Evolutionary conservation across 2,797 vertebrate genomes (phyloP), one percentile per base, ranked within the genome.

Genomic region (Chrysocyon brachyurus): DNA sequence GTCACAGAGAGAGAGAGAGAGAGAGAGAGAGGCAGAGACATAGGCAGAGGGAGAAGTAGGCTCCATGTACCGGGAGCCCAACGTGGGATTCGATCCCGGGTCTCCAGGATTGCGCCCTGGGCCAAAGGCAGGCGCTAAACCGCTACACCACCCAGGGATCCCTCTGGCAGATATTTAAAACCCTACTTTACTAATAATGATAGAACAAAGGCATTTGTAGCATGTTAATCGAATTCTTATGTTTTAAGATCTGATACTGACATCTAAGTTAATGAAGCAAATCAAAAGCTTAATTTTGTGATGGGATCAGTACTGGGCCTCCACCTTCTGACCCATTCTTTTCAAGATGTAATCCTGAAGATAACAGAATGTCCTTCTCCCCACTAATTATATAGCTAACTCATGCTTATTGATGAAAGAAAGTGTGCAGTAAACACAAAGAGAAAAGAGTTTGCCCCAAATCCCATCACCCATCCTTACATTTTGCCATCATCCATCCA

Each of bases 141-240:
- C 1, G 1, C 40, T 46, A 6, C 6, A 0, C 40, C 40, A 46
- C 40, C 40, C 40, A 46, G 40, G 40, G 40, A 7, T 46, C 40
- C 40, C 40, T 70, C 36, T 21, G 19, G 63, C n/a, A 46, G 33
- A 83, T 24, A 59, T 22, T 75, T 78, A 33, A 59, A 87, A n/a
- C 31, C 49, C 16, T 17, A 3, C 11, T 90, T 97, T 59, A 61
- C 40, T 79, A 83, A 94, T 79, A 83, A 94, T 68, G 86, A 66
- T 16, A 24, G 70, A 31, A 59, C 14, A 5, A 56, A 85, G 52
- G 8, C 21, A 11, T 57, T 82, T 59, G 33, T 24, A 26, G 12
- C 40, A 46, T 94, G 10, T 64, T 72, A 64, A 85, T 15, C 36
- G 72, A 89, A 31, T 12, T 24, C 21, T 36, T 49, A 46, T 7